Conservation (phyloP, 2,113 vertebrate species). For the Triplophysa siluroides region DNA sequence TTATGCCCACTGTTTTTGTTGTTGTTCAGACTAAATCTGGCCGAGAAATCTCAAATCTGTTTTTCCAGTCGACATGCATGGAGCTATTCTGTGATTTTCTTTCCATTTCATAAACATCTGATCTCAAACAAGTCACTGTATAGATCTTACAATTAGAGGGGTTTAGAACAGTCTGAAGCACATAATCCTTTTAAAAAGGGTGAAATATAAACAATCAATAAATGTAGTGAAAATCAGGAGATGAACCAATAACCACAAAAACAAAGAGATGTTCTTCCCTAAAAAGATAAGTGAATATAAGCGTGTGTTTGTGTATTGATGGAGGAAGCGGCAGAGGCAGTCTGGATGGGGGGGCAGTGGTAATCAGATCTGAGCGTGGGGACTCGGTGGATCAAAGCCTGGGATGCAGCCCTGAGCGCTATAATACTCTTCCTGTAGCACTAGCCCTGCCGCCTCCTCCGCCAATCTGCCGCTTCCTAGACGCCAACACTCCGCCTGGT, state of each 20-base stretch:
- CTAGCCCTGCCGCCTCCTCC: constrained; percentile 54
- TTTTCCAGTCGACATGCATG: background rate
- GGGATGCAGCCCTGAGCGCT: constrained; percentile 54
- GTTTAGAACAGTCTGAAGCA: no score
- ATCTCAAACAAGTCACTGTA: background rate
- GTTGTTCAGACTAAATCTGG: background rate
- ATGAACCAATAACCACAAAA: background rate
- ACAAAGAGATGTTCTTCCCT: background rate
- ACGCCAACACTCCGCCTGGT: constrained; percentile 59
- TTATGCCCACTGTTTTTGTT: background rate
- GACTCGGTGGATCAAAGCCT: constrained; percentile 57
- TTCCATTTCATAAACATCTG: constrained; percentile 8
- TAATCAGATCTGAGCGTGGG: constrained; percentile 61
- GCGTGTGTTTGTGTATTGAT: constrained; percentile 44
- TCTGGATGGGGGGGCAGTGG: constrained; percentile 46
- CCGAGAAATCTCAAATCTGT: background rate
- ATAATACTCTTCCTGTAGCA: constrained; percentile 59
- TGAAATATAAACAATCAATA: background rate
- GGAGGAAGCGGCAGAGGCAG: constrained; percentile 52
- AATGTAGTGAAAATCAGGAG: background rate
- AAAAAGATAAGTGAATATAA: constrained; percentile 22
- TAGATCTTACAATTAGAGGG: no score
- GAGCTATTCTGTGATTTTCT: background rate
- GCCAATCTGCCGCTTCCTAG: constrained; percentile 60
- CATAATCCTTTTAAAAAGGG: background rate